These are phyloP conservation scores for Halcyon chelicuti DNA, from an alignment of 2,797 vertebrate genomes.

Conservation along the genomic window DNA sequence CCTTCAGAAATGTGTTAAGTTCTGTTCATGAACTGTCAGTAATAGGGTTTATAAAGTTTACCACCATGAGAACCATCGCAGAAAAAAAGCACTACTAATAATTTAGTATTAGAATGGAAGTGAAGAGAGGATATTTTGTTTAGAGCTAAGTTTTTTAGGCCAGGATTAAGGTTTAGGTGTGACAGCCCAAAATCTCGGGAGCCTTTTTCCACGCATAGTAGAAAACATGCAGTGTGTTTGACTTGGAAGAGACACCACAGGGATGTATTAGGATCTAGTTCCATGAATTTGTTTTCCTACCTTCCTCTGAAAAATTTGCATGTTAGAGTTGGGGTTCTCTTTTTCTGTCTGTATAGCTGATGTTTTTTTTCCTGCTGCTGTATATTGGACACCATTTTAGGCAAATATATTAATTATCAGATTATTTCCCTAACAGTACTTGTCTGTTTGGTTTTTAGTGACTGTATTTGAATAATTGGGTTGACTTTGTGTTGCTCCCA, in stretches of 20 bases:
- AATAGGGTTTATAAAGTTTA: neutral
- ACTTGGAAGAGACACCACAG: neutral
- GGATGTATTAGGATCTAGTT: neutral
- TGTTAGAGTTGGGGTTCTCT: neutral
- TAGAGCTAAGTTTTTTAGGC: neutral
- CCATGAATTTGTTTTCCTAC: neutral
- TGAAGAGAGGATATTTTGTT: neutral
- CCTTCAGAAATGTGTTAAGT: neutral
- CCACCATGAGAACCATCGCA: neutral
- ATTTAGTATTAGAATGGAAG: neutral
- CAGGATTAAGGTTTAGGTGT: neutral
- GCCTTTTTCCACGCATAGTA: neutral
- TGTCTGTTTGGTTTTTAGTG: constrained; percentile 9
- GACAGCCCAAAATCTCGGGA: neutral
- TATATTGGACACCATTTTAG: neutral
- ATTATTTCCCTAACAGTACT: neutral
- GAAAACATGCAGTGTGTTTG: neutral
- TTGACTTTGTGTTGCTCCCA: constrained; percentile 19
- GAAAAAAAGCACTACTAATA: neutral
- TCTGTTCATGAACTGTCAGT: neutral
- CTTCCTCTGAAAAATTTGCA: neutral
- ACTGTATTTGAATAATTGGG: constrained; percentile 42
- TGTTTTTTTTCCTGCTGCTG: neutral
- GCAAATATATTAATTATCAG: neutral
- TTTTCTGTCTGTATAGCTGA: neutral